These are phyloP conservation scores for Urocynchramus pylzowi DNA, from an alignment of 2,113 vertebrate genomes.

Conservation along the genomic window DNA sequence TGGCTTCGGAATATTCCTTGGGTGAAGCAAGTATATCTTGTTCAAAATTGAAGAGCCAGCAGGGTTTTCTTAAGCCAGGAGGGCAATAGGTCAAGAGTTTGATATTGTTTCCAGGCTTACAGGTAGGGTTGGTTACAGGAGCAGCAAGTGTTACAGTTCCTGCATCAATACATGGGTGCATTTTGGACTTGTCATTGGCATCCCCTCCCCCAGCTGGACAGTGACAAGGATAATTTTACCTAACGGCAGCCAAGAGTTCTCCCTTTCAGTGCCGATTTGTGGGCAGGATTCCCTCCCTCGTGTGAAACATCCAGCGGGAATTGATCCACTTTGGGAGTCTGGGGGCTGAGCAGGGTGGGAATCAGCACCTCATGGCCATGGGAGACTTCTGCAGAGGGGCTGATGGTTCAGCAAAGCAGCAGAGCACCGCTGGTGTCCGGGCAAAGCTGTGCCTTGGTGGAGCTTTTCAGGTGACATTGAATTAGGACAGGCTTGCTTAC, in stretches of 20 bases:
- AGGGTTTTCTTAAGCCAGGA: neutral
- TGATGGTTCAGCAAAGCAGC: neutral
- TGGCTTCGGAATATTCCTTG: neutral
- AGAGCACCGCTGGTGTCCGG: neutral
- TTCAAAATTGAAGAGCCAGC: neutral
- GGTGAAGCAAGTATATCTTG: neutral
- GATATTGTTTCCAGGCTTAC: neutral
- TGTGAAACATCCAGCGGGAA: neutral
- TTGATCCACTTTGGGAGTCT: neutral
- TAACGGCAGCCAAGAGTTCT: conserved; percentile 8
- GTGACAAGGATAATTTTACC: conserved; percentile 39
- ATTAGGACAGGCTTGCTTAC: neutral
- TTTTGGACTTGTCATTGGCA: neutral
- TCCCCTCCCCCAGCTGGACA: neutral
- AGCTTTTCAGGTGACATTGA: neutral
- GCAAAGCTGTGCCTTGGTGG: neutral
- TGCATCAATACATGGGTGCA: neutral
- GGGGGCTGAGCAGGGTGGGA: neutral
- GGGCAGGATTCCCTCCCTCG: neutral
- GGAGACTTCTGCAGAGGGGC: neutral
- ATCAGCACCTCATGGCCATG: neutral
- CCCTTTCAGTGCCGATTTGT: neutral
- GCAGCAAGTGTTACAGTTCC: neutral
- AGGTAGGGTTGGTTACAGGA: neutral
- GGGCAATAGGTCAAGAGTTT: neutral